Percentiles rank a stretch among this genome's conserved stretches.
These are phyloP conservation scores for Syrphus vitripennis DNA, from an alignment of 2,888 invertebrate genomes.

Conservation along the genomic window DNA sequence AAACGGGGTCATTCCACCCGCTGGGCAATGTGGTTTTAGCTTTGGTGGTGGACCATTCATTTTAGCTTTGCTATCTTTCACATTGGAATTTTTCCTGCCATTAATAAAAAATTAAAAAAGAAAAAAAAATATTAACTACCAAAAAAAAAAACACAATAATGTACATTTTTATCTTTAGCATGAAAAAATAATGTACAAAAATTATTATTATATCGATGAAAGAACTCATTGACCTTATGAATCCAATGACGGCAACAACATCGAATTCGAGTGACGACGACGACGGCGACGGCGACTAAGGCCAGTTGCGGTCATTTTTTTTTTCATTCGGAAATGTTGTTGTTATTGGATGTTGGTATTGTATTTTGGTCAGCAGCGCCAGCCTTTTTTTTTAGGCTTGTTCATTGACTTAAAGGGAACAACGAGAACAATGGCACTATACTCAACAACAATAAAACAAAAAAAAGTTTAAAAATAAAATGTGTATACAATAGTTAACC, in stretches of 20 bases:
- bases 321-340: not conserved
- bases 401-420: constrained; percentile 59
- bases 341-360: not conserved
- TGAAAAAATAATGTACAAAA: constrained; percentile 24
- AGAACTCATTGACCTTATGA: constrained; percentile 69
- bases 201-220: constrained; percentile 62
- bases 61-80: constrained; percentile 18
- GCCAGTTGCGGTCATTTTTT: constrained; percentile 27
- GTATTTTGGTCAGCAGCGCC: constrained; percentile 21
- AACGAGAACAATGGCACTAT: constrained; percentile 49
- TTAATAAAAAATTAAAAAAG: not conserved
- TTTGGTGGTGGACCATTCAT: constrained; percentile 40
- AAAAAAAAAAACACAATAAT: constrained; percentile 63
- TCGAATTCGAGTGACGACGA: constrained; percentile 9
- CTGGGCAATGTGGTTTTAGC: constrained; percentile 57
- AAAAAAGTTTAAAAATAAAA: constrained; percentile 55
- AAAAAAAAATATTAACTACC: constrained; percentile 11
- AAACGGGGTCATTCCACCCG: constrained; percentile 69
- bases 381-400: constrained; percentile 36
- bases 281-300: constrained; percentile 10
- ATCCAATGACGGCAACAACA: constrained; percentile 46
- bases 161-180: constrained; percentile 65
- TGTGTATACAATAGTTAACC: constrained; percentile 35
- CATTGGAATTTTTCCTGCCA: constrained; percentile 26
- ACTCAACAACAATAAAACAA: not conserved